phyloP scores from a whole-genome alignment of 1,140 invertebrate genomes.

The Sminthurides bifidus region DNA sequence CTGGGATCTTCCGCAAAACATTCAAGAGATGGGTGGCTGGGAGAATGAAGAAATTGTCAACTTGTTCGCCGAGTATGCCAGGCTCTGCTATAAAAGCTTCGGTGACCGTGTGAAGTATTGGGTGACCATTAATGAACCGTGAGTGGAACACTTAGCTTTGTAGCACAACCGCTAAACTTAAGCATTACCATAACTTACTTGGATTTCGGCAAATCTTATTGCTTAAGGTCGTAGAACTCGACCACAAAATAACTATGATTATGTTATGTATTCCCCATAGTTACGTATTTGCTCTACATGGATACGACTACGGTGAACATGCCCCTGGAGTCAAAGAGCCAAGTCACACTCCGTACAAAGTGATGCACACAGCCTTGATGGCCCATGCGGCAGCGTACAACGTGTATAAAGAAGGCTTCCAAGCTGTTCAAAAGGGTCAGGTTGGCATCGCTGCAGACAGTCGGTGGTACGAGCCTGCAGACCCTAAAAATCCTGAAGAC shows the following conservation, averaged over 20 bases:
- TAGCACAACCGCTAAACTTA: too few relatives aligned
- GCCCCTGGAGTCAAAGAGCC: slow-evolving; percentile 7
- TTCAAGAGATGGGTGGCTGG: slow-evolving; percentile 29
- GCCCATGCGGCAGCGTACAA: slow-evolving; percentile 14
- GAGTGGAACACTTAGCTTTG: too few relatives aligned
- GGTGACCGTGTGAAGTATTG: slow-evolving; percentile 32
- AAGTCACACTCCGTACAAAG: slow-evolving; percentile 5
- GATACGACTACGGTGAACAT: slow-evolving; percentile 33
- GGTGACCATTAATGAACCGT: slow-evolving; percentile 32
- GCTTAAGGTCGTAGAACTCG: too few relatives aligned
- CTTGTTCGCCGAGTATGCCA: slow-evolving; percentile 30
- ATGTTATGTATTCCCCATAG: background rate
- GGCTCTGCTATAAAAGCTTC: slow-evolving; percentile 23
- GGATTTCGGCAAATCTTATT: too few relatives aligned
- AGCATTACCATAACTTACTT: too few relatives aligned
- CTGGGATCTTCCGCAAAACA: slow-evolving; percentile 33
- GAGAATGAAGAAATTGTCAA: slow-evolving; percentile 19
- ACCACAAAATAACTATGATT: too few relatives aligned
- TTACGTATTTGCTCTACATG: slow-evolving; percentile 32
- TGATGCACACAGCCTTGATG: slow-evolving; percentile 15
- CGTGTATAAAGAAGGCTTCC: slow-evolving; percentile 15
- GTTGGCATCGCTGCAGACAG: slow-evolving; percentile 17
- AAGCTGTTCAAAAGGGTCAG: slow-evolving; percentile 12
- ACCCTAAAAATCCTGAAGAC: slow-evolving; percentile 5
- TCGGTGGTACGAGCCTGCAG: slow-evolving; percentile 11